Base-by-base conservation (phyloP, 1,140 invertebrate species). In the Drepana arcuata region DNA sequence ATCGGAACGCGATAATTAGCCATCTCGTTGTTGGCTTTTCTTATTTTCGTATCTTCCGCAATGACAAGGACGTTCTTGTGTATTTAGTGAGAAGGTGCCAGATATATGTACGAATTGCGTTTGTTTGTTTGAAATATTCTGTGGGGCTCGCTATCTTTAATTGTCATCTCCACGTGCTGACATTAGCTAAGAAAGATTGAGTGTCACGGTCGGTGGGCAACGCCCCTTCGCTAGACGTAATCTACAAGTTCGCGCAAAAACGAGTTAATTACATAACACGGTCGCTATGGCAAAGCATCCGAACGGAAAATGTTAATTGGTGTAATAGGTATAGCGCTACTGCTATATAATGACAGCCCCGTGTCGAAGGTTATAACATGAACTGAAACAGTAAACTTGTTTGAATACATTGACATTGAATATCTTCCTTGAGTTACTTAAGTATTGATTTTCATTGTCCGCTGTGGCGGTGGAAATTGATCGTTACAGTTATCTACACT, bases 371-470 rank as follows among this genome's bases (percentile, higher is more conserved):
- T 34, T 24, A 14, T 12, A 16, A 11, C 15, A n/a, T n/a, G n/a
- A n/a, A n/a, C n/a, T n/a, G 27, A 24, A 50, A 53, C 41, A 34
- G 41, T 45, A 37, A 41, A 31, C 24, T 33, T 37, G 23, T n/a
- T n/a, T n/a, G n/a, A 42, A 31, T 28, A 14, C 25, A 15, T n/a
- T 47, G 55, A 45, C 47, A 54, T 58, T 54, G 50, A 54, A 44
- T 21, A 44, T 24, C 40, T 24, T 42, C 39, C 39, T 29, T 29
- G 11, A 40, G n/a, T n/a, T n/a, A n/a, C n/a, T n/a, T n/a, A n/a
- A n/a, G 38, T 58, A 54, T 58, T 29, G 55, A 54, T 54, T 54
- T 48, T 25, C 47, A 43, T 43, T 42, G 41, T 43, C n/a, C n/a
- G n/a, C n/a, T n/a, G n/a, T n/a, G n/a, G n/a, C n/a, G n/a, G n/a